Evolutionary conservation across 2,797 vertebrate genomes (phyloP).

Genomic region (Fratercula arctica): DNA sequence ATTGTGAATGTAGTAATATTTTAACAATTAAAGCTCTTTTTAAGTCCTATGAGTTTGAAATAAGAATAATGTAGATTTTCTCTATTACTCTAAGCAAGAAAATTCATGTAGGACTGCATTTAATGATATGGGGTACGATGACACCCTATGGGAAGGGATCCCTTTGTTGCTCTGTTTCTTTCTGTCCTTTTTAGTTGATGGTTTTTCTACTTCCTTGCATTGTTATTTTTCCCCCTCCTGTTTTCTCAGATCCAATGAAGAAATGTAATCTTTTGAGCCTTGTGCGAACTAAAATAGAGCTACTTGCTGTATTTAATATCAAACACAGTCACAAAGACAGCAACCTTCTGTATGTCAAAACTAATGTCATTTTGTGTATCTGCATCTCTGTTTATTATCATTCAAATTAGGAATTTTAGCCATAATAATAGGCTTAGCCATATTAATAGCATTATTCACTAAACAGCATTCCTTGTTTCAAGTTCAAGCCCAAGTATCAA

Average conservation of each 20-base stretch:
- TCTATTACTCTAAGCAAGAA: not conserved
- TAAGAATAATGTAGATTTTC: not conserved
- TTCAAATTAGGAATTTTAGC: not conserved
- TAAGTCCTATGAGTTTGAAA: not conserved
- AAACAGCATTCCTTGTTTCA: not conserved
- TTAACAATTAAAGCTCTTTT: not conserved
- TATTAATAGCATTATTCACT: not conserved
- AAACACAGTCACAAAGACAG: no score
- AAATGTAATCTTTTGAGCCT: not conserved
- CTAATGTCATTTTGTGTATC: no score
- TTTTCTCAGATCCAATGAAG: not conserved
- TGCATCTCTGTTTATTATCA: not conserved
- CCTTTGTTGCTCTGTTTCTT: not conserved
- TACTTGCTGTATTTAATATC: no score
- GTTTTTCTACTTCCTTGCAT: not conserved
- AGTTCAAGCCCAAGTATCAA: not conserved
- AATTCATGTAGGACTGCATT: not conserved
- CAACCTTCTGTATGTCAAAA: no score
- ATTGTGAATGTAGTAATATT: not conserved
- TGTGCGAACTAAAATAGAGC: not conserved
- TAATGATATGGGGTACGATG: not conserved
- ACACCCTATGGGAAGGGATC: not conserved
- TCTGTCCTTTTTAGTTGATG: not conserved
- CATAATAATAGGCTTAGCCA: not conserved
- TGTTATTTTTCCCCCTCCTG: accelerated